Conservation (phyloP, 2,888 invertebrate genomes). For the Polietes domitor region DNA sequence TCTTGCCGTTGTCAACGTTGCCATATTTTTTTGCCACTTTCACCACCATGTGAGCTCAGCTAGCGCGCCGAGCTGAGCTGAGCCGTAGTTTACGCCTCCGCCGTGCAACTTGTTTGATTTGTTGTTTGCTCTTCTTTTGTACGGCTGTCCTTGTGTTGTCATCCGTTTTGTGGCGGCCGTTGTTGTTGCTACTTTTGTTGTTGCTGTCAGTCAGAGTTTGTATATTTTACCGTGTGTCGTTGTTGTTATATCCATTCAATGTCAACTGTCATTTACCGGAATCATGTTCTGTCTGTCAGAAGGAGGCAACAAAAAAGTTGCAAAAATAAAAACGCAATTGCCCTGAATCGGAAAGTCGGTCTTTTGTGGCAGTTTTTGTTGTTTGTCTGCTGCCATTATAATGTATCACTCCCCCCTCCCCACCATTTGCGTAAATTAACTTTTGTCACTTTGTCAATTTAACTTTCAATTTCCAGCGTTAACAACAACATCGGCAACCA, state of each 20-base stretch:
- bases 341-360: slow-evolving; percentile 4
- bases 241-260: slow-evolving; percentile 29
- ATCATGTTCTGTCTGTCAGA: slow-evolving; percentile 11
- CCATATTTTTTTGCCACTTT: neutral
- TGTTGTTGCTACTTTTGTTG: neutral
- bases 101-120: neutral
- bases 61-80: neutral
- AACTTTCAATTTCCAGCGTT: slow-evolving; percentile 5
- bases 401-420: neutral
- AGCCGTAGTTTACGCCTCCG: neutral
- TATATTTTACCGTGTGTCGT: neutral
- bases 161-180: no score
- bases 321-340: neutral
- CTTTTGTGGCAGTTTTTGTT: neutral
- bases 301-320: neutral
- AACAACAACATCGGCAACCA: no score
- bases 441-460: slow-evolving; percentile 40
- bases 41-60: neutral
- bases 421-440: slow-evolving; percentile 9
- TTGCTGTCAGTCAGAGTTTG: neutral
- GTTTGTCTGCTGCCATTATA: neutral
- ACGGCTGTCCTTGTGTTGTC: neutral
- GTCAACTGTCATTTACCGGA: slow-evolving; percentile 39
- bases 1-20: neutral
- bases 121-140: neutral